Evolutionary conservation across 2,888 invertebrate species (phyloP).

Genomic region (Microctonus hyperodae): DNA sequence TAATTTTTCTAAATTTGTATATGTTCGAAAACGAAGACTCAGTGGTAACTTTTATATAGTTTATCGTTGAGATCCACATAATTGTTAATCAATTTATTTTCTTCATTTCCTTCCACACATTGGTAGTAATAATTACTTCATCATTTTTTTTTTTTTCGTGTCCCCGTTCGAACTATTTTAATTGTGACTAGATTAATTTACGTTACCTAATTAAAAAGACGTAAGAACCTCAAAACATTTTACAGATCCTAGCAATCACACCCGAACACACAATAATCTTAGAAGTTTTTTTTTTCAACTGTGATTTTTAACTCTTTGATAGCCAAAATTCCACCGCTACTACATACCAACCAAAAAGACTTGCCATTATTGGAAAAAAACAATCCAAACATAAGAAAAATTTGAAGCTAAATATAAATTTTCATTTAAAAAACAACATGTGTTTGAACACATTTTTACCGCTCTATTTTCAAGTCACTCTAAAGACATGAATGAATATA

Average conservation of each 20-base stretch:
- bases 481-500: conserved; percentile 38
- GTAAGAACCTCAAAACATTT: conserved; percentile 26
- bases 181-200: conserved; percentile 42
- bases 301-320: too few species aligned
- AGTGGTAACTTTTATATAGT: not conserved
- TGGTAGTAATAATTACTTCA: not conserved
- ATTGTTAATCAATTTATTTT: not conserved
- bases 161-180: conserved; percentile 19
- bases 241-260: not conserved
- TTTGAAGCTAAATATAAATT: not conserved
- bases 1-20: not conserved
- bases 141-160: conserved; percentile 4
- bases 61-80: not conserved
- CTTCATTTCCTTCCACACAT: not conserved
- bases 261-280: not conserved
- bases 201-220: conserved; percentile 31
- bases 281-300: not conserved
- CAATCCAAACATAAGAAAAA: not conserved
- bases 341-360: not conserved
- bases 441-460: not conserved
- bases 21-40: not conserved
- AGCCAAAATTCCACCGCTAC: too few species aligned
- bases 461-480: not conserved
- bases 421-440: not conserved
- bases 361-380: not conserved